These are phyloP conservation scores for Macaca nemestrina DNA, from an alignment of 2,113 vertebrate species.

Conservation along the genomic window DNA sequence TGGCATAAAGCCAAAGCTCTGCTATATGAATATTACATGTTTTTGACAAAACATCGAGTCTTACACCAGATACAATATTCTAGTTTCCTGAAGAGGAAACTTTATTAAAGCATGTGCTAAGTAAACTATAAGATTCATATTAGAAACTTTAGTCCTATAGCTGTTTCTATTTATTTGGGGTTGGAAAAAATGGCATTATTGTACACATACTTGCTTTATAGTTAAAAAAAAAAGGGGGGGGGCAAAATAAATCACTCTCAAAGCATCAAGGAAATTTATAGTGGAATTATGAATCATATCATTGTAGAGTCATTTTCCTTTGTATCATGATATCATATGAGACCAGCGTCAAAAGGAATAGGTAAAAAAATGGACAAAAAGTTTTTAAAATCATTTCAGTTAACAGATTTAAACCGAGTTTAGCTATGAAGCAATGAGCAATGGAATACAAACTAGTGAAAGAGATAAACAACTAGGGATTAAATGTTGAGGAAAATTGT, in stretches of 20 bases:
- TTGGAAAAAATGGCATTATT: background rate
- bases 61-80: background rate
- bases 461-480: background rate
- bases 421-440: background rate
- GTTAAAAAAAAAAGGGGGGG: background rate
- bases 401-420: background rate
- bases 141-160: background rate
- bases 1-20: constrained; percentile 65
- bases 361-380: background rate
- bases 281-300: background rate
- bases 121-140: constrained; percentile 34
- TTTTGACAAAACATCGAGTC: background rate
- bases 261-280: background rate
- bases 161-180: background rate
- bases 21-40: background rate
- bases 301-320: background rate
- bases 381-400: background rate
- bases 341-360: background rate
- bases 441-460: background rate
- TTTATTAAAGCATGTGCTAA: constrained; percentile 43
- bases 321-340: background rate
- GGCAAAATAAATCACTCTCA: background rate
- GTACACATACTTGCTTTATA: background rate
- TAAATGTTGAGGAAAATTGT: background rate
- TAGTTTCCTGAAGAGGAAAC: background rate